These are phyloP conservation scores for Drosophila subpulchrella DNA, from an alignment of 1,140 invertebrate species.

Conservation along the genomic window DNA sequence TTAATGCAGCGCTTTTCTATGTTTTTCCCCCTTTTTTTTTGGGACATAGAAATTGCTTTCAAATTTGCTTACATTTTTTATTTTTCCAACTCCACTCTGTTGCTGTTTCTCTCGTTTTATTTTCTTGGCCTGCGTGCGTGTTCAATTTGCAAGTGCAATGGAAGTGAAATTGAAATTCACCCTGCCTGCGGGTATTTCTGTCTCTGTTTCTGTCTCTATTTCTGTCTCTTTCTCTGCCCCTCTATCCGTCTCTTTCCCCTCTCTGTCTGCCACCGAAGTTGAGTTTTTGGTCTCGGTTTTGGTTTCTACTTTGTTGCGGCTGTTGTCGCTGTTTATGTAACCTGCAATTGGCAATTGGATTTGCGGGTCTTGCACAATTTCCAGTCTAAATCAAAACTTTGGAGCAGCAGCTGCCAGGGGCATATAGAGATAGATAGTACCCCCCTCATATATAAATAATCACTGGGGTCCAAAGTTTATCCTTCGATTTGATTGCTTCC, in stretches of 20 bases:
- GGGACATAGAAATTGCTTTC: conserved; percentile 61
- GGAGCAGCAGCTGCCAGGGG: conserved; percentile 6
- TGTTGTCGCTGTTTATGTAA: conserved; percentile 41
- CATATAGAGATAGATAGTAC: neutral
- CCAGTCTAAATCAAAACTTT: conserved; percentile 33
- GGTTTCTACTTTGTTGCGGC: conserved; percentile 40
- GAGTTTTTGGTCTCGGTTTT: conserved; percentile 5
- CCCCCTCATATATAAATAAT: conserved; percentile 9
- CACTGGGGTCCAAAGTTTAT: conserved; percentile 20
- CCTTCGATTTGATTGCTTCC: conserved; percentile 15
- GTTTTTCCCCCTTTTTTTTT: neutral
- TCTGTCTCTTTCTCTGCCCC: neutral
- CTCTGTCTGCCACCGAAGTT: conserved; percentile 8
- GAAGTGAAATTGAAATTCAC: conserved; percentile 67
- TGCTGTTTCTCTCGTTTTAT: conserved; percentile 22
- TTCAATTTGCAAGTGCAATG: conserved; percentile 54
- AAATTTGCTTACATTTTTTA: conserved; percentile 41
- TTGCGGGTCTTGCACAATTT: conserved; percentile 40
- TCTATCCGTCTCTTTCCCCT: neutral
- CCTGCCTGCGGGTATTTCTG: conserved; percentile 25
- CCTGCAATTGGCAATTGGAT: conserved; percentile 57
- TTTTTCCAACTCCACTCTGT: conserved; percentile 7
- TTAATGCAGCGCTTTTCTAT: conserved; percentile 42
- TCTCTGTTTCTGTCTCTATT: neutral
- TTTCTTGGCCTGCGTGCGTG: conserved; percentile 48